Evolutionary conservation across 2,888 invertebrate species (phyloP), one percentile per base, ranked within the genome.

Genomic region (Mesoligia furuncula): DNA sequence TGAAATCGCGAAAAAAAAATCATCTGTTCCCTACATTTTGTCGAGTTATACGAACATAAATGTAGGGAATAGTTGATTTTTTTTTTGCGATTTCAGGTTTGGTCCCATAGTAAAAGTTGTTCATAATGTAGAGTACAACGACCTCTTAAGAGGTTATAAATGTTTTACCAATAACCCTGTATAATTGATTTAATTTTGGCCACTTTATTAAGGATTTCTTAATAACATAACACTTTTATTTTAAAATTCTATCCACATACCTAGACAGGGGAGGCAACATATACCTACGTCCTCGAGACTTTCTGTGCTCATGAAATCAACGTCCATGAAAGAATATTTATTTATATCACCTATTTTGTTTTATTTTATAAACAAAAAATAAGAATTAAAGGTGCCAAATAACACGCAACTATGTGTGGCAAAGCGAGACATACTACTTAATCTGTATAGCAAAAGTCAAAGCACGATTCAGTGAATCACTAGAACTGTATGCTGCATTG

Each of bases 201-300:
- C 64, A 71, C 70, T 71, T 61, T 36, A 70, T 15, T 61, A 11
- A 51, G 13, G n/a, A 15, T 57, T 79, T 84, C 17, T n/a, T 15
- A 71, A 7, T 36, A 36, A 72, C 36, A 69, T n/a, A 20, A n/a
- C 4, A 31, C 59, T 54, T 57, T 31, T 36, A 67, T 45, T 51
- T 67, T 31, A 61, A 57, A 73, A 73, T 70, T 24, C 48, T 62
- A 54, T 69, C 24, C 81, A 85, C 75, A 68, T 93, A 94, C 96
- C 93, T 87, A 95, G 84, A 88, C 96, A 96, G 81, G 96, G 96
- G 73, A 96, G 93, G 93, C 96, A 96, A 93, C 96, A 96, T 87
- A 93, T 94, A 90, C 94, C 93, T 90, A 96, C 91, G 90, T 95
- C 93, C 86, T 95, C 95, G 74, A 95, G 92, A 89, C 96, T 95